Evolutionary conservation across 1,140 invertebrate genomes (phyloP).

Genomic region (Pectinophora gossypiella): DNA sequence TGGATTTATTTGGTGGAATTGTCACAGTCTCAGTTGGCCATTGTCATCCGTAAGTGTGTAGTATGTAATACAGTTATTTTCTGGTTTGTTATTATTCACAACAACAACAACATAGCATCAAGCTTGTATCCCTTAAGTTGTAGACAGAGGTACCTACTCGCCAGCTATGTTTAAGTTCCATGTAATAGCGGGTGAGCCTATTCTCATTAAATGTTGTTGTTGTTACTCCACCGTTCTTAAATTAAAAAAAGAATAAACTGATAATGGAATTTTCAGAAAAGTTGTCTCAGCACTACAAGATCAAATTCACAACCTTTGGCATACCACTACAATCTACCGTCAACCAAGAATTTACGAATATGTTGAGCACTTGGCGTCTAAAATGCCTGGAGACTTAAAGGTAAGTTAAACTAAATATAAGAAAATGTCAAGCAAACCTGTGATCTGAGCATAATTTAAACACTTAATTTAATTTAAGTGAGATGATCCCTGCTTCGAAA

Average conservation of each 20-base stretch:
- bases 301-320: conserved; percentile 91
- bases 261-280: conserved; percentile 70
- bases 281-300: conserved; percentile 85
- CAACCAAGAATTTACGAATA: conserved; percentile 95
- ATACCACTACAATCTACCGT: conserved; percentile 94
- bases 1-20: conserved; percentile 97
- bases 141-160: neutral
- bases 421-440: neutral
- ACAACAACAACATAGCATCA: neutral
- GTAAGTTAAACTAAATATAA: conserved; percentile 62
- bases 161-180: too few relatives aligned
- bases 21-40: conserved; percentile 98
- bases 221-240: too few relatives aligned
- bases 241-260: too few relatives aligned
- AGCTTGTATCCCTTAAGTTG: neutral
- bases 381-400: conserved; percentile 90
- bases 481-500: too few relatives aligned
- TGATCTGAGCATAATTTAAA: too few relatives aligned
- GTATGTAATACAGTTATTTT: conserved; percentile 9
- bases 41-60: conserved; percentile 93
- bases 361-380: conserved; percentile 85
- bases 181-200: too few relatives aligned
- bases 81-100: neutral
- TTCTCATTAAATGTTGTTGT: too few relatives aligned
- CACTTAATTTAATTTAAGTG: too few relatives aligned